A percentile compares a stretch with the other conserved stretches of the same genome.
Evolutionary conservation across 2,113 vertebrate genomes (phyloP).

Genomic region (Reinhardtius hippoglossoides): DNA sequence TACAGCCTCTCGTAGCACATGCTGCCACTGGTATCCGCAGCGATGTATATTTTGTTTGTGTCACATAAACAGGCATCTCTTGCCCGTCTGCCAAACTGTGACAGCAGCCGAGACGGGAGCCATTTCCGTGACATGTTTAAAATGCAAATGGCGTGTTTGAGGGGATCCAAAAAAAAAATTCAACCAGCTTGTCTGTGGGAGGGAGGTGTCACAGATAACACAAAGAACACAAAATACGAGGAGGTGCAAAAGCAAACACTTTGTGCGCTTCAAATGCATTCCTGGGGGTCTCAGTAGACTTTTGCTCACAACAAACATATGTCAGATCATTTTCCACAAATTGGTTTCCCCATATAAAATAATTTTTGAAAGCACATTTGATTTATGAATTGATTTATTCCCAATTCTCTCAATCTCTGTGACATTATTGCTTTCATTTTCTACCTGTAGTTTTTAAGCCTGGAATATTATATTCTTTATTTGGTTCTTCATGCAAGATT

Average conservation of each 20-base stretch:
- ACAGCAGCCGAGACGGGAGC: slow-evolving; percentile 72
- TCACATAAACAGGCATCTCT: slow-evolving; percentile 66
- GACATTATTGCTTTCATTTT: slow-evolving; percentile 23
- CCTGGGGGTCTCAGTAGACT: slow-evolving; percentile 59
- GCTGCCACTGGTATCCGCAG: slow-evolving; percentile 46
- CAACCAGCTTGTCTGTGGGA: slow-evolving; percentile 78
- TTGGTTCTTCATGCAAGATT: not conserved
- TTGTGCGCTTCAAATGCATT: slow-evolving; percentile 60
- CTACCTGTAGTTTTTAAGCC: not conserved
- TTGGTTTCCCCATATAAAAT: slow-evolving; percentile 42
- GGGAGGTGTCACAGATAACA: slow-evolving; percentile 75
- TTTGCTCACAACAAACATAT: slow-evolving; percentile 69
- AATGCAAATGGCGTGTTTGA: slow-evolving; percentile 80
- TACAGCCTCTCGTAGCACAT: slow-evolving; percentile 51
- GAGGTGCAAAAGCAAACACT: slow-evolving; percentile 75
- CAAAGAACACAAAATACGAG: slow-evolving; percentile 71
- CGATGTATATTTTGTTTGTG: slow-evolving; percentile 59
- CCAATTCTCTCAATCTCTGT: slow-evolving; percentile 7
- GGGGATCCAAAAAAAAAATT: slow-evolving; percentile 49
- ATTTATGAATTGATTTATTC: slow-evolving; percentile 37
- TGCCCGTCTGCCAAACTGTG: slow-evolving; percentile 69
- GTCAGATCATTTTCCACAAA: slow-evolving; percentile 63
- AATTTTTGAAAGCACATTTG: slow-evolving; percentile 36
- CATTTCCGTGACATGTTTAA: slow-evolving; percentile 76
- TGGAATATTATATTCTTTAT: slow-evolving; percentile 11